Conservation (phyloP, 2,888 invertebrate species). For the Idaea biselata region DNA sequence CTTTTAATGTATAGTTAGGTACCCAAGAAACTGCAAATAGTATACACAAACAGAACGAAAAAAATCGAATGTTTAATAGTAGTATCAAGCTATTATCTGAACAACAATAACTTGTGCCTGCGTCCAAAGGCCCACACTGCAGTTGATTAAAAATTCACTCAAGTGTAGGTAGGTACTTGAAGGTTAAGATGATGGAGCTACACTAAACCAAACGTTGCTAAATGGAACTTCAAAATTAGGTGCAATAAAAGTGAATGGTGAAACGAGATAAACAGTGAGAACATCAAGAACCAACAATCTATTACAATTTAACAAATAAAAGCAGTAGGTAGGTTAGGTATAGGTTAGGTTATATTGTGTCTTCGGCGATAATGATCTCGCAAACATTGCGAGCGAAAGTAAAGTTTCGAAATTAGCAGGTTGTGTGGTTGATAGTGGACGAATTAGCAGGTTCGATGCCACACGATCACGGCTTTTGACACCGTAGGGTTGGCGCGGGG, state of each 20-base stretch:
- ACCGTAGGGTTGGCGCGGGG: slow-evolving; percentile 26
- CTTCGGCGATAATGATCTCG: slow-evolving; percentile 26
- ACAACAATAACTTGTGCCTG: no score
- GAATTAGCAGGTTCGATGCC: slow-evolving; percentile 69
- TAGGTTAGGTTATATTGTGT: neutral
- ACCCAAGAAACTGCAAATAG: no score
- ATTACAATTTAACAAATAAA: neutral
- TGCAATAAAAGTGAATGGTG: slow-evolving; percentile 4
- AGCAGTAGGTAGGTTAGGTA: neutral
- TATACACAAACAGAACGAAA: no score
- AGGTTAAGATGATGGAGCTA: no score
- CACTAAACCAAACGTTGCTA: no score
- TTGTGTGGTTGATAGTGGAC: slow-evolving; percentile 60
- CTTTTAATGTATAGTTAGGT: no score
- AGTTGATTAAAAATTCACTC: no score
- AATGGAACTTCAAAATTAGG: neutral
- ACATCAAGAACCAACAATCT: neutral
- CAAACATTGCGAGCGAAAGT: slow-evolving; percentile 48
- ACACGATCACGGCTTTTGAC: slow-evolving; percentile 34
- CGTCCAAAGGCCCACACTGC: no score
- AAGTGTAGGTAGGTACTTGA: no score
- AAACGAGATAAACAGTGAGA: neutral
- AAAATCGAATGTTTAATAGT: no score
- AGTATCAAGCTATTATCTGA: no score
- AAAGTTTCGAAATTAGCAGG: slow-evolving; percentile 62